phyloP scores from a whole-genome alignment of 2,113 vertebrate species.

The Brachyistius frenatus region DNA sequence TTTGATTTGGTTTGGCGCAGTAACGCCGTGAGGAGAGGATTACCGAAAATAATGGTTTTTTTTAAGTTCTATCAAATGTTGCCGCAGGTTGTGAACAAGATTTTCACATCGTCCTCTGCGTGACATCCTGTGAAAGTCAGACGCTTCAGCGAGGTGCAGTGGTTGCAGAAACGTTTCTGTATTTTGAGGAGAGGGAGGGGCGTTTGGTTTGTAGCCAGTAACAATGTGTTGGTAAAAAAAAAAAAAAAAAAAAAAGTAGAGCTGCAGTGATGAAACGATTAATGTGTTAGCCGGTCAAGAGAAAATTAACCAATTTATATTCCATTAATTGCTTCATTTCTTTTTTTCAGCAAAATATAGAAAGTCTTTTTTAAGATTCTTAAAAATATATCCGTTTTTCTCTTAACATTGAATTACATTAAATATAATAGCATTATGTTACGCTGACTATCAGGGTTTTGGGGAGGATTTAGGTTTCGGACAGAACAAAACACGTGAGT shows the following conservation, averaged over 20 bases:
- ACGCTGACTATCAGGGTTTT: neutral
- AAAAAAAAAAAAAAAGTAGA: neutral
- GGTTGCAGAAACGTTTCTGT: slow-evolving; percentile 39
- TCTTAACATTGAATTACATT: neutral
- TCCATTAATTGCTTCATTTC: no score
- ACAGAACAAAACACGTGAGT: no score
- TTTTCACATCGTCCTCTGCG: neutral
- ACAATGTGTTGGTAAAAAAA: neutral
- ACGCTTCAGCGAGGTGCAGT: slow-evolving; percentile 20
- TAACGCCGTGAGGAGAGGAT: slow-evolving; percentile 4
- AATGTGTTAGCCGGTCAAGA: neutral
- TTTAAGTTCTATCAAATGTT: neutral
- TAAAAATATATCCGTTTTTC: no score
- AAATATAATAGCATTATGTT: neutral
- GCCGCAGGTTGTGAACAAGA: neutral
- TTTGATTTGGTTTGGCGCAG: slow-evolving; percentile 2
- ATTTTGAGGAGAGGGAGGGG: neutral
- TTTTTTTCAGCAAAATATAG: no score
- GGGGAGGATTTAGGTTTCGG: neutral
- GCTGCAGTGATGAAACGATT: neutral
- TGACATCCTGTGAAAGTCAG: slow-evolving; percentile 31
- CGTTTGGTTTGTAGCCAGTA: neutral
- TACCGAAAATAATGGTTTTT: neutral
- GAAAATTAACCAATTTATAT: neutral
- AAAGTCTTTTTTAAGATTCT: neutral